These are phyloP conservation scores for Crematogaster levior DNA, from an alignment of 2,888 invertebrate species.

Conservation along the genomic window DNA sequence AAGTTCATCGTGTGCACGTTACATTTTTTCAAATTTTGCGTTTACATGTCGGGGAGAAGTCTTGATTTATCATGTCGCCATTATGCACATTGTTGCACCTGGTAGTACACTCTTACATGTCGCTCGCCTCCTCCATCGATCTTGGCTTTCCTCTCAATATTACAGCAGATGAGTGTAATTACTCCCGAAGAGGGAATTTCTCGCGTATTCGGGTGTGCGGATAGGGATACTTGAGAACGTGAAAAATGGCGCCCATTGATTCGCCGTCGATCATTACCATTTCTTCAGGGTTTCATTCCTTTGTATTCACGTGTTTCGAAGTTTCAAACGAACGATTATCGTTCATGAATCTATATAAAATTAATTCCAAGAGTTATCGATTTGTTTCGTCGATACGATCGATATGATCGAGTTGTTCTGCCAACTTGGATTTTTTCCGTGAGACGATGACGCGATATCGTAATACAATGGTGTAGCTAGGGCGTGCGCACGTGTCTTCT, in stretches of 20 bases:
- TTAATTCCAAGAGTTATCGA: too few species aligned
- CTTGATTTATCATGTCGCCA: slow-evolving; percentile 40
- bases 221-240: neutral
- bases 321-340: neutral
- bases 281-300: neutral
- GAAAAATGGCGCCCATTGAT: neutral
- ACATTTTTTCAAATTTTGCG: slow-evolving; percentile 24
- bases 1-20: neutral
- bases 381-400: neutral
- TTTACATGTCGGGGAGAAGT: neutral
- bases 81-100: slow-evolving; percentile 34
- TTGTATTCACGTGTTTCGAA: too few species aligned
- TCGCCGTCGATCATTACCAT: neutral
- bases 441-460: neutral
- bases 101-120: slow-evolving; percentile 17
- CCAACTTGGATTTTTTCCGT: neutral
- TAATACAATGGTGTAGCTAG: too few species aligned
- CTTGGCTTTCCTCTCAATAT: slow-evolving; percentile 32
- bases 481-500: neutral
- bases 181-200: slow-evolving; percentile 10
- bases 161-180: slow-evolving; percentile 22
- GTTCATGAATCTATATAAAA: neutral
- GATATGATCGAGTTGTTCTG: neutral
- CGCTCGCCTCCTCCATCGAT: too few species aligned
- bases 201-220: neutral